phyloP scores from a whole-genome alignment of 2,888 invertebrate species.

The Thereva unica region DNA sequence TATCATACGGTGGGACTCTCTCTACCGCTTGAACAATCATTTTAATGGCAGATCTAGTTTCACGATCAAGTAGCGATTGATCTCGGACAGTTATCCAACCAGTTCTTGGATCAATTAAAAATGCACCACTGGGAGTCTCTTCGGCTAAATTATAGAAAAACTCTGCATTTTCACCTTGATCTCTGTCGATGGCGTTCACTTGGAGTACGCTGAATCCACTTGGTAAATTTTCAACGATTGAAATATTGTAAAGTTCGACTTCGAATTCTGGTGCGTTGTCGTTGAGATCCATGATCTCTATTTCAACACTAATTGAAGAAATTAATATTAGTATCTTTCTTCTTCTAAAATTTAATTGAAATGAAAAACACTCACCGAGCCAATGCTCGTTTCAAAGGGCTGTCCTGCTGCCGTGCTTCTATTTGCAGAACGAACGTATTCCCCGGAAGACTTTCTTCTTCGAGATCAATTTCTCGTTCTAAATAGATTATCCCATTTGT shows the following conservation, averaged over 20 bases:
- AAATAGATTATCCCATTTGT: slow-evolving; percentile 76
- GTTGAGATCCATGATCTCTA: slow-evolving; percentile 76
- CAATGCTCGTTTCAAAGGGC: slow-evolving; percentile 73
- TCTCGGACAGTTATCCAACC: slow-evolving; percentile 87
- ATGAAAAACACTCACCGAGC: slow-evolving; percentile 58
- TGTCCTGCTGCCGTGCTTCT: slow-evolving; percentile 79
- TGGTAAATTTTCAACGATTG: slow-evolving; percentile 88
- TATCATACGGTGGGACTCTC: slow-evolving; percentile 65
- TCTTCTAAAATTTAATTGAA: background rate
- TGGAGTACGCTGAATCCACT: slow-evolving; percentile 66
- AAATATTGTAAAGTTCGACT: slow-evolving; percentile 87
- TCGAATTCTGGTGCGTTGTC: slow-evolving; percentile 88
- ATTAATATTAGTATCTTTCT: background rate
- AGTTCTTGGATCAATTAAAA: slow-evolving; percentile 75
- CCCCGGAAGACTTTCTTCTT: slow-evolving; percentile 73
- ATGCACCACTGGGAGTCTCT: slow-evolving; percentile 74
- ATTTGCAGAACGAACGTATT: slow-evolving; percentile 76
- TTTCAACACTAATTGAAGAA: slow-evolving; percentile 64
- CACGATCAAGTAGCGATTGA: slow-evolving; percentile 76
- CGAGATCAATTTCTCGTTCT: slow-evolving; percentile 80
- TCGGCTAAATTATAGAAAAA: slow-evolving; percentile 73
- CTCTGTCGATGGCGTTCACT: slow-evolving; percentile 76
- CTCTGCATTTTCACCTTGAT: slow-evolving; percentile 84
- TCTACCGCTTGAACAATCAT: slow-evolving; percentile 82
- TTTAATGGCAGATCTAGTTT: slow-evolving; percentile 70